Conservation (phyloP, 2,888 invertebrate genomes). For the Gymnocheta viridis region DNA sequence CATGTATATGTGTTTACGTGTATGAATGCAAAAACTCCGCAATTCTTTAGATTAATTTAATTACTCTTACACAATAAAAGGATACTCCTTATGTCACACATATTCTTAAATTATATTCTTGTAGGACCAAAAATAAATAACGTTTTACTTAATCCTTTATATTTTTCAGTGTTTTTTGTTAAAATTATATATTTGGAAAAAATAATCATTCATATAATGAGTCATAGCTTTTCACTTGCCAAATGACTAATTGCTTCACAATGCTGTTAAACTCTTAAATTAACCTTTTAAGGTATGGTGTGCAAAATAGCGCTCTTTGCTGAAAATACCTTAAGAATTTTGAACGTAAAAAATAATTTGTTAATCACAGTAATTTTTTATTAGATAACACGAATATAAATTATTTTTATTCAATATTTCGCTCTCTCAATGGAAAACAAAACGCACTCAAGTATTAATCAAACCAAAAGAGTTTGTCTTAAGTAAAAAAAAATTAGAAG, state of each 20-base stretch:
- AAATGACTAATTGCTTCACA: slow-evolving; percentile 64
- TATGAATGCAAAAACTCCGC: slow-evolving; percentile 39
- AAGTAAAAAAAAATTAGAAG: too few relatives aligned
- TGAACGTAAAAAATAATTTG: too few relatives aligned
- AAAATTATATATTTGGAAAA: not conserved
- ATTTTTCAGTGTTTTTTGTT: slow-evolving; percentile 15
- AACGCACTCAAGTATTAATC: too few relatives aligned
- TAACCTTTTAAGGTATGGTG: slow-evolving; percentile 9
- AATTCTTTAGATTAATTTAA: slow-evolving; percentile 60
- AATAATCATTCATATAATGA: slow-evolving; percentile 42
- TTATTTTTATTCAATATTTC: too few relatives aligned
- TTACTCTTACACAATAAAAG: slow-evolving; percentile 13
- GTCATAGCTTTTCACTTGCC: slow-evolving; percentile 47
- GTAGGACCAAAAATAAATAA: not conserved
- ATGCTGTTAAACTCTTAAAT: slow-evolving; percentile 6
- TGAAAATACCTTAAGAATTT: too few relatives aligned
- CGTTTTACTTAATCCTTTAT: slow-evolving; percentile 28
- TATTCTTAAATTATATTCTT: not conserved
- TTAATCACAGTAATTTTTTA: too few relatives aligned
- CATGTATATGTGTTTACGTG: not conserved
- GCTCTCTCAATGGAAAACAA: too few relatives aligned
- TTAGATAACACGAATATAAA: too few relatives aligned
- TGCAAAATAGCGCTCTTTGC: too few relatives aligned
- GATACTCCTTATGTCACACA: not conserved
- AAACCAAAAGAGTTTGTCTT: too few relatives aligned